Base-by-base conservation (phyloP, 1,140 invertebrate species). In the Contarinia nasturtii region DNA sequence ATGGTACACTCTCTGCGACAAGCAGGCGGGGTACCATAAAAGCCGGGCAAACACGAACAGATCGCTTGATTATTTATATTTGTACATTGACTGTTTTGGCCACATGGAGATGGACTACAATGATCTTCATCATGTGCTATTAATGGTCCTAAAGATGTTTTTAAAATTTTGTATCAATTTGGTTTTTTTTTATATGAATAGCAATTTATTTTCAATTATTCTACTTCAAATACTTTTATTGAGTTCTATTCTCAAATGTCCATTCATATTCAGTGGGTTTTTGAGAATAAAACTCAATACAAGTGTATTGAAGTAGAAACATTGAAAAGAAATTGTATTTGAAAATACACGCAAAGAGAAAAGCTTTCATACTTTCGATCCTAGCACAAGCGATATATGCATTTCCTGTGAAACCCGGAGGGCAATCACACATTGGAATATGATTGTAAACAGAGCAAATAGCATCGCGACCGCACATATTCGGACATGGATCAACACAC, bases 1-100 rank as follows among this genome's bases (percentile, higher is more conserved):
- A 86, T 77, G 17, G 86, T 64, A 62, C 86, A 90, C 66, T 90
- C 85, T 8, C 84, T 83, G 59, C 79, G 70, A 54, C 85, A 88
- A 45, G 73, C 67, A 42, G 84, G 83, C 43, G 84, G 82, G 12
- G 74, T 67, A 38, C 84, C 84, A 51, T 82, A 71, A 53, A 78
- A 88, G 17, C 79, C 79, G 51, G 73, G 69, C 19, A 85, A 58
- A 57, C 85, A 88, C n/a, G 84, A 82, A 56, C 86, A 90, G 1
- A 83, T 77, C 2, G 82, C 80, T 54, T 84, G 79, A 40, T 76
- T 70, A 50, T 77, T 67, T 38, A 75, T 60, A 45, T 76, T 76
- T 51, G 74, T 71, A 62, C 84, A 89, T 53, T 80, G 71, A 58
- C 80, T 84, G 60, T 87, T 86, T 69, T 79, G 69, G 19, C 82